phyloP scores from a whole-genome alignment of 2,113 vertebrate species.

The Dendrocopos noguchii region DNA sequence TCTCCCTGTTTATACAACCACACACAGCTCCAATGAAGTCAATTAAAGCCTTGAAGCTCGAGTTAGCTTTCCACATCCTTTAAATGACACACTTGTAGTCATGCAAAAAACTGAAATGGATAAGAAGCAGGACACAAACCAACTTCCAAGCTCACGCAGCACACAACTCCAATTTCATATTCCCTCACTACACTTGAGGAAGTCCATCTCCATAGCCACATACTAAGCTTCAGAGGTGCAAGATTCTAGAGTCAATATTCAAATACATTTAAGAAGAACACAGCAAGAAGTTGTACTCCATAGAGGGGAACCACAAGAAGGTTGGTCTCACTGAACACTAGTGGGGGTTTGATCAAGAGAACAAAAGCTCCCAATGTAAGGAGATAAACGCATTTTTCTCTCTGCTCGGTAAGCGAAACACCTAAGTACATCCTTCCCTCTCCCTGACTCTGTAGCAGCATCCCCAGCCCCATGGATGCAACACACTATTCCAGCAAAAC shows the following conservation, averaged over 20 bases:
- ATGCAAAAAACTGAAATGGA: not conserved
- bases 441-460: not conserved
- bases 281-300: not conserved
- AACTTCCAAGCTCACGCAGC: not conserved
- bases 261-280: not conserved
- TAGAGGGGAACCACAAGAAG: not conserved
- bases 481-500: not conserved
- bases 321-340: not conserved
- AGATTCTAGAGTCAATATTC: not conserved
- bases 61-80: not conserved
- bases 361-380: not conserved
- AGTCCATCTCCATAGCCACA: not conserved
- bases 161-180: not conserved
- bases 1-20: not conserved
- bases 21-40: not conserved
- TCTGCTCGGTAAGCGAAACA: not conserved
- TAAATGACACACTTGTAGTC: not conserved
- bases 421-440: accelerated
- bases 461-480: not conserved
- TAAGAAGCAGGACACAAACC: not conserved
- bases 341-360: accelerated
- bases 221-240: not conserved
- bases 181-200: not conserved
- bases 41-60: slow-evolving; percentile 1
- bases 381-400: not conserved